phyloP scores from a whole-genome alignment of 1,140 invertebrate genomes.

The Cyclina sinensis region DNA sequence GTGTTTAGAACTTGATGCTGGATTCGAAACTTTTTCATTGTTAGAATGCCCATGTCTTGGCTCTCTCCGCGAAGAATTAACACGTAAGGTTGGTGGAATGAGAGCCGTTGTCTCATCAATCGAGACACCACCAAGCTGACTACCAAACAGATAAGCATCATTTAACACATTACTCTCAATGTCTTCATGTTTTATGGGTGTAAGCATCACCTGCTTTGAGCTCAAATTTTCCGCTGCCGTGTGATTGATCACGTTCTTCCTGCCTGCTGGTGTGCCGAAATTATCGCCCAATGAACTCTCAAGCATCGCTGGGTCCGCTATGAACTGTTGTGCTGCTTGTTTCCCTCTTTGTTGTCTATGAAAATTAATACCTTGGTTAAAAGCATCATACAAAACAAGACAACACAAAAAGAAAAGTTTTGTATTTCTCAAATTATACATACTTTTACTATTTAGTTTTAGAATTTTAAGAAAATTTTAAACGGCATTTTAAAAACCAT shows the following conservation, averaged over 20 bases:
- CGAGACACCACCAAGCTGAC: conserved; percentile 31
- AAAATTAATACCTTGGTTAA: neutral
- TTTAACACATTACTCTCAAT: conserved; percentile 63
- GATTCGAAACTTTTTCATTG: conserved; percentile 74
- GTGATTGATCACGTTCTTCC: conserved; percentile 89
- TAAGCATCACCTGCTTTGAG: conserved; percentile 71
- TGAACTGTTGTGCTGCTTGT: neutral
- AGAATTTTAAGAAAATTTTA: too few relatives aligned
- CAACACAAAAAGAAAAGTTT: too few relatives aligned
- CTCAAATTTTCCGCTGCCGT: conserved; percentile 91
- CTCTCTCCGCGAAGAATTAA: conserved; percentile 34
- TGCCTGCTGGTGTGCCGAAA: conserved; percentile 52
- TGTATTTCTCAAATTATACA: too few relatives aligned
- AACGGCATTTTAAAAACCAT: too few relatives aligned
- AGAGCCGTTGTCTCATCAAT: conserved; percentile 63
- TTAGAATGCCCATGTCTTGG: neutral
- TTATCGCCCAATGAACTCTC: conserved; percentile 36
- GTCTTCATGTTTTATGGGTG: conserved; percentile 82
- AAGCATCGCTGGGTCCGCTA: conserved; percentile 9
- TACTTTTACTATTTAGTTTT: too few relatives aligned
- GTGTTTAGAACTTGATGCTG: conserved; percentile 19
- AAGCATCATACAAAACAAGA: too few relatives aligned
- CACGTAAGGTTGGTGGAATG: conserved; percentile 63
- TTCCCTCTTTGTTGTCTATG: conserved; percentile 54
- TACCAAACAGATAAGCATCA: conserved; percentile 68